Base-by-base conservation (phyloP, 2,113 vertebrate species). In the Cololabis saira region DNA sequence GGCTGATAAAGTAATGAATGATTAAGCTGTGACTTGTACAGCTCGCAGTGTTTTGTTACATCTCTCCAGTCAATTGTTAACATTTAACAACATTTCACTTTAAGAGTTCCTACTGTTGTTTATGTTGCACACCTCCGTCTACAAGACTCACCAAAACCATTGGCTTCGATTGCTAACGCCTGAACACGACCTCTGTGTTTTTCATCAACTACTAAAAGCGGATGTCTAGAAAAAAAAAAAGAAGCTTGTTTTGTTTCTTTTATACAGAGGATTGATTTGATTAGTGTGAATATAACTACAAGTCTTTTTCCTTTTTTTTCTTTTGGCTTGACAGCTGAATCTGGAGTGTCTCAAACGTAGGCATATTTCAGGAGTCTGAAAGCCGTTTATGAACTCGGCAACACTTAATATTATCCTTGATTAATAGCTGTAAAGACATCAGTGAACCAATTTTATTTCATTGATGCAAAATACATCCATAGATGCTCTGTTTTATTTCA, bases 1-100 rank as follows among this genome's bases (percentile, higher is more conserved):
- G 12, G 18, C 40, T 49, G 72, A 72, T 76, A 63, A 67, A 61
- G 17, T 27, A 6, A 19, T 41, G 22, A 57, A 67, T 54, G 21
- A 76, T 78, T 52, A 74, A 71, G 58, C 71, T 19, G 2, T 61
- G 47, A 55, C 73, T 80, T 67, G 65, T 55, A 71, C 0, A 40
- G 44, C n/a, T 54, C 55, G 0, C 48, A 19, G 14, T 37, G 37
- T 37, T 16, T 2, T 30, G n/a, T 64, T 71, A 16, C 53, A 1
- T 61, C 27, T 57, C 27, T 51, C 57, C 14, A 75, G 0, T 33
- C 48, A n/a, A 63, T 52, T 55, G 45, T 50, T 71, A 55, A 65
- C 69, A 67, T 52, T 61, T 30, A 21, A 43, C 30, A 49, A 27
- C 18, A 22, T 61, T 49, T 73, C 9, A 33, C 50, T 61, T 62